A percentile compares a stretch with the other conserved stretches of the same genome.
Evolutionary conservation across 2,888 invertebrate species (phyloP).

Genomic region (Noctua janthe): DNA sequence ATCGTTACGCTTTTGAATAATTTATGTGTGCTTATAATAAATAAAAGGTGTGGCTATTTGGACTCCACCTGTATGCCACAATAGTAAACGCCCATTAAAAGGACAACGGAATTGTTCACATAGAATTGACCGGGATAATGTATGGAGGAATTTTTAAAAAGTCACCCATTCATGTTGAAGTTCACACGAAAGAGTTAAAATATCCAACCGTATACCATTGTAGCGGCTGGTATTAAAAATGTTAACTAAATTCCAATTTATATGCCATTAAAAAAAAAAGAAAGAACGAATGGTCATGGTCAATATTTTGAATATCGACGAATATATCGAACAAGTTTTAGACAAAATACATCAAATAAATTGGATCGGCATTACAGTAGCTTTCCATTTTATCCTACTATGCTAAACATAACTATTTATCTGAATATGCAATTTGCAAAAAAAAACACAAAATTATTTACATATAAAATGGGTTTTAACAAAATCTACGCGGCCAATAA

Average conservation of each 20-base stretch:
- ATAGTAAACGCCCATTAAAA: conserved; percentile 77
- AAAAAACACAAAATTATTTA: conserved; percentile 13
- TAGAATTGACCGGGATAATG: conserved; percentile 47
- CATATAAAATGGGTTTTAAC: conserved; percentile 28
- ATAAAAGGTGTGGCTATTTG: conserved; percentile 85
- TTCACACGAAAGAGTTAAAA: conserved; percentile 50
- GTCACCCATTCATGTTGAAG: conserved; percentile 61
- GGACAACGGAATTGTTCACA: conserved; percentile 58
- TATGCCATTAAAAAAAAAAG: conserved; percentile 6
- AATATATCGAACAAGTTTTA: not conserved
- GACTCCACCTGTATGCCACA: conserved; percentile 81
- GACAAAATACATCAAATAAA: conserved; percentile 32
- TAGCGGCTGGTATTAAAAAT: conserved; percentile 16
- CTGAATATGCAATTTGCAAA: conserved; percentile 8
- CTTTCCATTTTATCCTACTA: conserved; percentile 21
- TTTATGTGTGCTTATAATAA: conserved; percentile 83
- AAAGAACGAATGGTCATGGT: not conserved
- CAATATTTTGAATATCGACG: not conserved
- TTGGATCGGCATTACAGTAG: conserved; percentile 16
- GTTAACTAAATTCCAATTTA: conserved; percentile 13
- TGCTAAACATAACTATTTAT: conserved; percentile 5
- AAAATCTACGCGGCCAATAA: not conserved
- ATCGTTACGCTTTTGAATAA: conserved; percentile 85
- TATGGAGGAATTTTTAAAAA: conserved; percentile 59
- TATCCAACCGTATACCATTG: conserved; percentile 21